Evolutionary conservation across 2,797 vertebrate genomes (phyloP).

Genomic region (Chloroceryle amazona): DNA sequence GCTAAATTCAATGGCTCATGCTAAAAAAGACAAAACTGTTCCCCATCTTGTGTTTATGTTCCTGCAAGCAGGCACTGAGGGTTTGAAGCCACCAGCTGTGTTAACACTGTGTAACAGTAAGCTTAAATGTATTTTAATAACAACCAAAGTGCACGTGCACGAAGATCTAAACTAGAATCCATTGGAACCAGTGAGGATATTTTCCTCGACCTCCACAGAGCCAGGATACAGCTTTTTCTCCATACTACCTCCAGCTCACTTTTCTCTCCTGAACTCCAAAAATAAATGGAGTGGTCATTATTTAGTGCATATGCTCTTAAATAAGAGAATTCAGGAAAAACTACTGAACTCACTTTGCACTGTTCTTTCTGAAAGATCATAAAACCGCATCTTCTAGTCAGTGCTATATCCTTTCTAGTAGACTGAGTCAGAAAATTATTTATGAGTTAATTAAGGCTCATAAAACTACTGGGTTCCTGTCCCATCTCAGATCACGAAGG

Average conservation of each 20-base stretch:
- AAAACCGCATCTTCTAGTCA: neutral
- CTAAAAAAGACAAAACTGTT: neutral
- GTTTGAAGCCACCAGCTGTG: constrained; percentile 11
- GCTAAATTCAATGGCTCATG: neutral
- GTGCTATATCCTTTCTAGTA: neutral
- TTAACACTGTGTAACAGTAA: neutral
- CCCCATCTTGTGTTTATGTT: neutral
- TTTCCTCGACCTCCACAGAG: neutral
- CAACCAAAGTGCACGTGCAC: neutral
- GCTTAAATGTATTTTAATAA: neutral
- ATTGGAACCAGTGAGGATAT: neutral
- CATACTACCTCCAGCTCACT: neutral
- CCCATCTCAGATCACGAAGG: neutral
- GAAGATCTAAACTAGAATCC: neutral
- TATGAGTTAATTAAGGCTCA: neutral
- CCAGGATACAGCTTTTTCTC: neutral
- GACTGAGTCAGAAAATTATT: neutral
- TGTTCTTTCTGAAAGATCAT: neutral
- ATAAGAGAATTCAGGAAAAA: neutral
- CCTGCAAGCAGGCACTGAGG: neutral
- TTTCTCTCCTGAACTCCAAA: neutral
- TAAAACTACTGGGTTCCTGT: neutral
- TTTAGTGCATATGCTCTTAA: neutral
- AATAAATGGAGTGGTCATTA: neutral
- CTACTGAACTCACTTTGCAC: neutral